Evolutionary conservation across 37 sponge, comb jelly and placozoan species (phyloP).

Genomic region (Geodia barretti): DNA sequence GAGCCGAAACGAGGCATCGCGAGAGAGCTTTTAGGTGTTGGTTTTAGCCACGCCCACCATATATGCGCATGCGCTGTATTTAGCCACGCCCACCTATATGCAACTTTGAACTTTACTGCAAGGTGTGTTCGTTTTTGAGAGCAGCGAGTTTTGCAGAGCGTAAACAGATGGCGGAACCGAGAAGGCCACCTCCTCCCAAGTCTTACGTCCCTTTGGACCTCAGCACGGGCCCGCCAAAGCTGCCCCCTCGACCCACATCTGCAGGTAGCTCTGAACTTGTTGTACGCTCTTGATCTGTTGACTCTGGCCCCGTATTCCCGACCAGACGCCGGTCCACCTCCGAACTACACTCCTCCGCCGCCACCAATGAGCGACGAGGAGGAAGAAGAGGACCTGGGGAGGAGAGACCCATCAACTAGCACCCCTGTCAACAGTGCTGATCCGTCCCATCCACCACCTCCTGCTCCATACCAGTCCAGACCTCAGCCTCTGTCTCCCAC

Average conservation of each 20-base stretch:
- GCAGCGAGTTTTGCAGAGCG: too few relatives aligned
- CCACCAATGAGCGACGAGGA: not conserved
- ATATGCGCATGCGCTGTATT: not conserved
- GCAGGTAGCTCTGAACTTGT: too few relatives aligned
- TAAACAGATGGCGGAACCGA: slow-evolving; percentile 24
- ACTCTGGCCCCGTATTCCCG: not conserved
- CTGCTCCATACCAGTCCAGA: not conserved
- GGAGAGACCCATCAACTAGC: too few relatives aligned
- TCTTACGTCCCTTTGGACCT: slow-evolving; percentile 54
- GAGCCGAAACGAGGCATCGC: slow-evolving; percentile 19
- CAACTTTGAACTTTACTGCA: too few relatives aligned
- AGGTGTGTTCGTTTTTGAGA: too few relatives aligned
- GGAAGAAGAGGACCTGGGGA: too few relatives aligned
- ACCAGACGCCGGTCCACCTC: not conserved
- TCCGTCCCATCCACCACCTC: not conserved
- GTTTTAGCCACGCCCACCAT: not conserved
- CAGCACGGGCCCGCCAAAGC: slow-evolving; percentile 23
- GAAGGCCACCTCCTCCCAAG: slow-evolving; percentile 72
- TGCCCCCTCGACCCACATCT: slow-evolving; percentile 45
- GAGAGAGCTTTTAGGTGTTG: not conserved
- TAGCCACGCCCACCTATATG: too few relatives aligned
- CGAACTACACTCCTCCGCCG: not conserved
- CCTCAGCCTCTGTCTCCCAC: not conserved
- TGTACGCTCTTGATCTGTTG: too few relatives aligned
- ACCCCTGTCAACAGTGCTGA: too few relatives aligned